Evolutionary conservation across 2,888 invertebrate genomes (phyloP).

Genomic region (Keiferia lycopersicella): DNA sequence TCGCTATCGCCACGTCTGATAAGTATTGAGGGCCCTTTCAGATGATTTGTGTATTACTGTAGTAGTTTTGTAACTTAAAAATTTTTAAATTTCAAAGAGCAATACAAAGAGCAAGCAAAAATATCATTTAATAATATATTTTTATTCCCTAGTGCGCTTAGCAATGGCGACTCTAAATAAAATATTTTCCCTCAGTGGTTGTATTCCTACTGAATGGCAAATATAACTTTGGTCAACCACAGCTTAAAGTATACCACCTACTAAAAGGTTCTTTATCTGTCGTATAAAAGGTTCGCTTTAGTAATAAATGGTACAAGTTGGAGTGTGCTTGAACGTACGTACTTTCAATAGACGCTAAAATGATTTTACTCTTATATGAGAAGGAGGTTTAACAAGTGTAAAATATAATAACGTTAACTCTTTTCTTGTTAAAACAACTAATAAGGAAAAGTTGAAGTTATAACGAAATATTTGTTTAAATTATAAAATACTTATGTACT

Average conservation of each 20-base stretch:
- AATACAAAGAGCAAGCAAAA: background rate
- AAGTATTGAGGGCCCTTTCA: too few species aligned
- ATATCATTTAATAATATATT: constrained; percentile 61
- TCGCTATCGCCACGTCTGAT: too few species aligned
- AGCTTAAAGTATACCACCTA: background rate
- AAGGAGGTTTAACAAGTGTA: background rate
- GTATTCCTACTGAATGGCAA: constrained; percentile 48
- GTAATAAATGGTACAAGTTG: background rate
- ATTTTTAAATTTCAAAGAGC: too few species aligned
- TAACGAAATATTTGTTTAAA: too few species aligned
- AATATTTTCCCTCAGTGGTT: constrained; percentile 64
- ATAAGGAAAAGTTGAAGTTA: too few species aligned
- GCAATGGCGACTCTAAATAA: constrained; percentile 70
- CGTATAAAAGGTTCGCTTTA: background rate
- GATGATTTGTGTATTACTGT: too few species aligned
- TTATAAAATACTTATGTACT: too few species aligned
- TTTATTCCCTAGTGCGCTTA: constrained; percentile 63
- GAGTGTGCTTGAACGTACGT: background rate
- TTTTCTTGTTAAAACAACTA: too few species aligned
- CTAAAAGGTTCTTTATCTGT: background rate
- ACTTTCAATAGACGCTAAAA: constrained; percentile 1
- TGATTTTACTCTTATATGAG: background rate
- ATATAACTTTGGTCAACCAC: background rate
- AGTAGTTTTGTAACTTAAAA: too few species aligned
- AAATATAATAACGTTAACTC: too few species aligned